Conservation (phyloP, 2,888 invertebrate genomes). For the Homarus gammarus region DNA sequence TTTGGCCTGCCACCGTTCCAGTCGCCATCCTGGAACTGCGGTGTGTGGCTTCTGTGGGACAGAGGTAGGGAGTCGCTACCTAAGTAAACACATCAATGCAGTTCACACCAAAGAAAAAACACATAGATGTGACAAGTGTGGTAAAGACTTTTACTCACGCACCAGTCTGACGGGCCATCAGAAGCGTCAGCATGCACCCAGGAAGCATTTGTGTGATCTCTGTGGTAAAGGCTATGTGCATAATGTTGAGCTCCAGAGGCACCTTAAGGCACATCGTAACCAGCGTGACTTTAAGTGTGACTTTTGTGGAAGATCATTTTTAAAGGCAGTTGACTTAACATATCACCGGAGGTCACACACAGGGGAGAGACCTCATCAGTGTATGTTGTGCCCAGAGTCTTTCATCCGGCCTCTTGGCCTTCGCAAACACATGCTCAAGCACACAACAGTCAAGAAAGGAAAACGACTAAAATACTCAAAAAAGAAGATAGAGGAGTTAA, state of each 20-base stretch:
- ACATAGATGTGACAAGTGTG: conserved; percentile 55
- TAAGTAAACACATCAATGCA: conserved; percentile 67
- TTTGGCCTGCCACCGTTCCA: conserved; percentile 52
- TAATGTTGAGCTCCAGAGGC: conserved; percentile 65
- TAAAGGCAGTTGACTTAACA: conserved; percentile 63
- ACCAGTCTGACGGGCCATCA: conserved; percentile 64
- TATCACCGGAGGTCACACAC: conserved; percentile 69
- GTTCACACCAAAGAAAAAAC: conserved; percentile 68
- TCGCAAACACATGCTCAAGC: conserved; percentile 61
- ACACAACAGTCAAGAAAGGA: conserved; percentile 34
- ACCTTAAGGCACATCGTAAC: conserved; percentile 68
- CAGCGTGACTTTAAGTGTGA: conserved; percentile 69
- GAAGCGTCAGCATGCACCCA: conserved; percentile 56
- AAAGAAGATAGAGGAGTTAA: conserved; percentile 64
- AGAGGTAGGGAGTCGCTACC: conserved; percentile 61
- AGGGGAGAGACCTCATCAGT: conserved; percentile 63
- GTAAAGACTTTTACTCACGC: conserved; percentile 58
- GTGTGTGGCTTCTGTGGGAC: conserved; percentile 57
- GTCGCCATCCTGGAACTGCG: conserved; percentile 58
- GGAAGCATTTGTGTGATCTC: conserved; percentile 59
- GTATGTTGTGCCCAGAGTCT: conserved; percentile 54
- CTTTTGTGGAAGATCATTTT: conserved; percentile 50
- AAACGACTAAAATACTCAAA: conserved; percentile 65
- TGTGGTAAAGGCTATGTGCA: conserved; percentile 69
- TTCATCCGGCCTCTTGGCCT: conserved; percentile 63